Evolutionary conservation across 2,113 vertebrate species (phyloP).

Genomic region (Epinephelus lanceolatus): DNA sequence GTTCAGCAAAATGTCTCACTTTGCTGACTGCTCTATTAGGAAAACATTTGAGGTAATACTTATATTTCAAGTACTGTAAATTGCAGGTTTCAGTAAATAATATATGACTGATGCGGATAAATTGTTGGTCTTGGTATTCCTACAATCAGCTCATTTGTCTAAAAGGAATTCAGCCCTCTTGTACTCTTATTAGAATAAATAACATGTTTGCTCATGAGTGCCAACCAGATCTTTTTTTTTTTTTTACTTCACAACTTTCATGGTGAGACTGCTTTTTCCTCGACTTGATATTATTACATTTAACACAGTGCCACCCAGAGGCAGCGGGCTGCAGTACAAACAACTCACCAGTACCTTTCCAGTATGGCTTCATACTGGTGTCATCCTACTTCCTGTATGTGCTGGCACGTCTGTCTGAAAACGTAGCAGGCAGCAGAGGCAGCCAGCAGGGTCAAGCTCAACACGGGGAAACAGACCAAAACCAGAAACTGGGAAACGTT

Average conservation of each 20-base stretch:
- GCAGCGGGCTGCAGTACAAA: constrained; percentile 34
- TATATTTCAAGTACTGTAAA: constrained; percentile 23
- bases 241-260: neutral
- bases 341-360: neutral
- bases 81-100: constrained; percentile 42
- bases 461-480: neutral
- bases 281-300: constrained; percentile 22
- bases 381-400: constrained; percentile 26
- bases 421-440: constrained; percentile 27
- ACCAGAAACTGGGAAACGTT: neutral
- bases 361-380: constrained; percentile 9
- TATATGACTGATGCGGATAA: constrained; percentile 21
- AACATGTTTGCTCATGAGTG: constrained; percentile 34
- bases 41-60: constrained; percentile 2
- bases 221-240: neutral
- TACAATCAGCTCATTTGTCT: constrained; percentile 27
- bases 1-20: neutral
- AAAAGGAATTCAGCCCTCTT: constrained; percentile 28
- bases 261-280: neutral
- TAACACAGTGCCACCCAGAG: constrained; percentile 70
- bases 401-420: constrained; percentile 5
- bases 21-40: neutral
- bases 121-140: constrained; percentile 32
- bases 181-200: constrained; percentile 45
- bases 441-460: neutral